These are phyloP conservation scores for Sebastes aleutianus DNA, from an alignment of 2,797 vertebrate genomes.

Conservation along the genomic window DNA sequence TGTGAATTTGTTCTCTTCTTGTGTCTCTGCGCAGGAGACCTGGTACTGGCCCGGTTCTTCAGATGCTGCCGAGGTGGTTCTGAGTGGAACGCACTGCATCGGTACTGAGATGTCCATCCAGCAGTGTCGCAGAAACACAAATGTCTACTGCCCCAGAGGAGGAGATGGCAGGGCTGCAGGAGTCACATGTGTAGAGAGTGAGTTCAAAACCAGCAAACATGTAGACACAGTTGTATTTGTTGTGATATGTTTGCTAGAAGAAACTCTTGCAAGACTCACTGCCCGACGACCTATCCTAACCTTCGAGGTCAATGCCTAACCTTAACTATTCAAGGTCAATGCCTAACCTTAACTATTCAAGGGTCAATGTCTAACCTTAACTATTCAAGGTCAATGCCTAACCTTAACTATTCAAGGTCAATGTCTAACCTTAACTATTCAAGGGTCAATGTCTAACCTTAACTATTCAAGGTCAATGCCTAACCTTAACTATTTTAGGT, in stretches of 20 bases:
- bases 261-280: too few relatives aligned
- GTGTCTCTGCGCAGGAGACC: slow-evolving; percentile 84
- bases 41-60: slow-evolving; percentile 92
- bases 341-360: too few relatives aligned
- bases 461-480: too few relatives aligned
- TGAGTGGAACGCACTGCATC: slow-evolving; percentile 88
- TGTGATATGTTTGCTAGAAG: neutral
- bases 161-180: slow-evolving; percentile 86
- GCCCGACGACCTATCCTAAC: too few relatives aligned
- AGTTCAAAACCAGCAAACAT: slow-evolving; percentile 68
- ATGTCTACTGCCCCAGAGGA: slow-evolving; percentile 89
- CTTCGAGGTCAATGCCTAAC: too few relatives aligned
- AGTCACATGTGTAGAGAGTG: slow-evolving; percentile 90
- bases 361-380: too few relatives aligned
- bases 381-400: fast-evolving
- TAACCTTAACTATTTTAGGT: too few relatives aligned
- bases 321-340: too few relatives aligned
- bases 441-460: too few relatives aligned
- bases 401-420: too few relatives aligned
- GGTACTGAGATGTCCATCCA: slow-evolving; percentile 91
- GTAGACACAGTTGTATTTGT: neutral
- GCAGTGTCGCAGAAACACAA: slow-evolving; percentile 88
- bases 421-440: too few relatives aligned
- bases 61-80: slow-evolving; percentile 80
- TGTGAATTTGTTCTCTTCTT: neutral